These are phyloP conservation scores for Heteromurus nitidus DNA, from an alignment of 2,888 invertebrate genomes.

Conservation along the genomic window DNA sequence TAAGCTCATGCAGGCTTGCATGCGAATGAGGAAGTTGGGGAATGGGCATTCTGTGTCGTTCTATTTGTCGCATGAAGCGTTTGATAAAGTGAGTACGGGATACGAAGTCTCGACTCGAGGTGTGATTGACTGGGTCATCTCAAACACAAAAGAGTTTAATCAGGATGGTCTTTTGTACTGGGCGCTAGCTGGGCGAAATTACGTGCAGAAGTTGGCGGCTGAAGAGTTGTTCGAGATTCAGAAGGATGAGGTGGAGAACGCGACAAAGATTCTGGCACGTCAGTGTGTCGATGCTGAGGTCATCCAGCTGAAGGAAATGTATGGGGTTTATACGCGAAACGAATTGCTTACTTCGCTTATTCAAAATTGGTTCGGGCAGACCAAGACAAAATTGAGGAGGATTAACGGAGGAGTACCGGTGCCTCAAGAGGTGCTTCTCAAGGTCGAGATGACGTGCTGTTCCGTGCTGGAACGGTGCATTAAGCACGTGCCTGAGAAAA, in stretches of 20 bases:
- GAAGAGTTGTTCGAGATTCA: not conserved
- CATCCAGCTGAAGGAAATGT: slow-evolving; percentile 39
- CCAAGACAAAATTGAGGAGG: not conserved
- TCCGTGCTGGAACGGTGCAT: not conserved
- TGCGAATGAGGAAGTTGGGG: slow-evolving; percentile 68
- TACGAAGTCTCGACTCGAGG: not conserved
- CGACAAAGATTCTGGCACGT: not conserved
- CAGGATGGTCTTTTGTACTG: slow-evolving; percentile 65
- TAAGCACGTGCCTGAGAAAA: not conserved
- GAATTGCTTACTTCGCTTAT: not conserved
- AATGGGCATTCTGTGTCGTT: slow-evolving; percentile 63
- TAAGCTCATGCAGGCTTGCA: slow-evolving; percentile 69
- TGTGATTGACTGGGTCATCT: slow-evolving; percentile 53
- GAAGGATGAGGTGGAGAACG: not conserved
- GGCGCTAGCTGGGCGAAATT: slow-evolving; percentile 63
- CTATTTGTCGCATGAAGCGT: slow-evolving; percentile 62
- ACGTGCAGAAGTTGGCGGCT: slow-evolving; percentile 57
- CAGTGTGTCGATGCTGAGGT: slow-evolving; percentile 55
- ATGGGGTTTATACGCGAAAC: slow-evolving; percentile 19
- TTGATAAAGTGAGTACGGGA: not conserved
- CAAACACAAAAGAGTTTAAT: slow-evolving; percentile 51
- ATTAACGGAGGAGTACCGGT: not conserved
- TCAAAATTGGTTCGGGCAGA: not conserved
- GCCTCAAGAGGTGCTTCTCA: not conserved
- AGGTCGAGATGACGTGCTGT: not conserved